Evolutionary conservation across 2,888 invertebrate species (phyloP).

Genomic region (Pachydiplax longipennis): DNA sequence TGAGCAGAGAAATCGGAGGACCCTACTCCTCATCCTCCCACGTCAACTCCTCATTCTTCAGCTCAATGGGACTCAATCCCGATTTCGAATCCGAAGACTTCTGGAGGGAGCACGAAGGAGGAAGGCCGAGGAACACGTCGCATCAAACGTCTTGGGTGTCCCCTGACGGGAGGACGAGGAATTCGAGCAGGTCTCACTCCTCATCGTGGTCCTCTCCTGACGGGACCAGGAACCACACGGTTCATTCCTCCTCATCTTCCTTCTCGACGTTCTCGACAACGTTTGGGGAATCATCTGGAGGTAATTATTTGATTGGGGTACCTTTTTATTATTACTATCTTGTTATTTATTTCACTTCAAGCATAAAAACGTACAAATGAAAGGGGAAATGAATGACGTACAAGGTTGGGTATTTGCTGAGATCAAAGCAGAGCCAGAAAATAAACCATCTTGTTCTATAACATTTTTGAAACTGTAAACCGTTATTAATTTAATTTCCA

Average conservation of each 20-base stretch:
- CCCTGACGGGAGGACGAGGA: neutral
- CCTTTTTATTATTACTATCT: too few species aligned
- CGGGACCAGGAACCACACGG: neutral
- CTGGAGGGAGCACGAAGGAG: neutral
- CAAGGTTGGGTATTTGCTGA: too few species aligned
- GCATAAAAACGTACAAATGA: too few species aligned
- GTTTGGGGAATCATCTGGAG: neutral
- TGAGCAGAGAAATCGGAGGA: neutral
- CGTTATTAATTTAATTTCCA: too few species aligned
- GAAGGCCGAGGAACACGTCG: neutral
- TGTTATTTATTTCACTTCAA: too few species aligned
- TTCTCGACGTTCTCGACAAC: neutral
- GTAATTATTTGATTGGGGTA: neutral
- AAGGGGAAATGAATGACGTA: too few species aligned
- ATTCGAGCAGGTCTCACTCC: neutral
- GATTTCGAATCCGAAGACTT: neutral
- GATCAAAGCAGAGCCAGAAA: too few species aligned
- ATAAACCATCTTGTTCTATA: too few species aligned
- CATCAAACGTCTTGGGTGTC: constrained; percentile 6
- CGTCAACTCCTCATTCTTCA: neutral
- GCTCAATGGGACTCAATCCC: neutral
- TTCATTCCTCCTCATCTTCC: neutral
- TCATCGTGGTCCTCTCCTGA: constrained; percentile 5
- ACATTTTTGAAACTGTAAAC: too few species aligned
- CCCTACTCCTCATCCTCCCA: too few species aligned